phyloP scores from a whole-genome alignment of 2,888 invertebrate species.

The Cosmia pyralina region DNA sequence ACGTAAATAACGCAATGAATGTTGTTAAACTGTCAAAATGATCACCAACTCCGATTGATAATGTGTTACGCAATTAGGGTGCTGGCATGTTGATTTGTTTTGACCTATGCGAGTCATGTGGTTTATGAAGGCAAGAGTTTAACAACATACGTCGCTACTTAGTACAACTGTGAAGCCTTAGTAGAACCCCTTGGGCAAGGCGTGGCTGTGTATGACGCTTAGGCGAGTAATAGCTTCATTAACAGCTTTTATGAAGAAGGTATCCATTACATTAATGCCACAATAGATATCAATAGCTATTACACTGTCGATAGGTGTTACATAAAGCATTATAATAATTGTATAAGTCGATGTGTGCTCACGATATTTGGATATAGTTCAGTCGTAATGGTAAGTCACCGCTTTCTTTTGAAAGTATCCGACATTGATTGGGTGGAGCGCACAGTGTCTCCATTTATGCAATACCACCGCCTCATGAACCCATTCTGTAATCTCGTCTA shows the following conservation, averaged over 20 bases:
- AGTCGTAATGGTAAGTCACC: constrained; percentile 32
- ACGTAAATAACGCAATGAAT: too few relatives aligned
- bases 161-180: constrained; percentile 20
- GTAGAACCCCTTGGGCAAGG: constrained; percentile 2
- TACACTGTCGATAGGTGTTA: constrained; percentile 24
- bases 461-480: constrained; percentile 56
- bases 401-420: constrained; percentile 59
- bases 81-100: constrained; percentile 19
- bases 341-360: constrained; percentile 30
- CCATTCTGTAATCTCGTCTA: constrained; percentile 63
- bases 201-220: constrained; percentile 1
- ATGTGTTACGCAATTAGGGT: too few relatives aligned
- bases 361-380: constrained; percentile 46
- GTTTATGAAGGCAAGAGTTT: constrained; percentile 39
- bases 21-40: too few relatives aligned
- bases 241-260: background rate
- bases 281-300: constrained; percentile 24
- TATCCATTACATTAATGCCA: constrained; percentile 25
- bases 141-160: constrained; percentile 33
- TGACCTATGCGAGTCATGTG: constrained; percentile 19
- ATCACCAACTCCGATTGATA: too few relatives aligned
- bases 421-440: constrained; percentile 67
- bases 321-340: constrained; percentile 47
- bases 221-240: constrained; percentile 38
- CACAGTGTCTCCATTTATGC: constrained; percentile 53